A percentile compares a stretch with the other conserved stretches of the same genome.
Evolutionary conservation across 1,140 invertebrate genomes (phyloP).

Genomic region (Idris sp.): DNA sequence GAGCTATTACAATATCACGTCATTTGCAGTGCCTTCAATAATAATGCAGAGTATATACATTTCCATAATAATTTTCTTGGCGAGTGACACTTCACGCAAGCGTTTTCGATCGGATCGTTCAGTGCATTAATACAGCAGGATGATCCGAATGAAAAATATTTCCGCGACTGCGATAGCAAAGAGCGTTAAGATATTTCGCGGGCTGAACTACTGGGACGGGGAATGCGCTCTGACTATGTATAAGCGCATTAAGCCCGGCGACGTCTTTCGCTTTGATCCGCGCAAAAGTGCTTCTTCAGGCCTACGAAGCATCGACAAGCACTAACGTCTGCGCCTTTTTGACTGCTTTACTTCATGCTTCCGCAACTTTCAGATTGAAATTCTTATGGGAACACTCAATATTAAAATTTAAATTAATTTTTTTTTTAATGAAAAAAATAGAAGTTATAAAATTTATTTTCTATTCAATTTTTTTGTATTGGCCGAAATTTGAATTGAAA

Average conservation of each 20-base stretch:
- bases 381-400: slow-evolving; percentile 7
- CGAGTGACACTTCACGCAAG: slow-evolving; percentile 22
- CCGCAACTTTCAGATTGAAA: slow-evolving; percentile 13
- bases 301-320: slow-evolving; percentile 44
- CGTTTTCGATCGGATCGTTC: slow-evolving; percentile 28
- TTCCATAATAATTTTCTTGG: slow-evolving; percentile 34
- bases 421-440: no score
- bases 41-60: slow-evolving; percentile 41
- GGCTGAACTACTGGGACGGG: slow-evolving; percentile 12
- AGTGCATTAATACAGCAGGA: slow-evolving; percentile 40
- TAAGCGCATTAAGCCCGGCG: slow-evolving; percentile 52
- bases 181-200: slow-evolving; percentile 49
- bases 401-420: no score
- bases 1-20: slow-evolving; percentile 12
- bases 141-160: slow-evolving; percentile 58
- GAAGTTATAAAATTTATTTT: no score
- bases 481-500: no score
- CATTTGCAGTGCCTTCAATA: slow-evolving; percentile 27
- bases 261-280: slow-evolving; percentile 59
- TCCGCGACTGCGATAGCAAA: slow-evolving; percentile 40
- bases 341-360: slow-evolving; percentile 37
- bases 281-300: slow-evolving; percentile 54
- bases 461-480: no score
- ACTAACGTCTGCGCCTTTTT: slow-evolving; percentile 43
- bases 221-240: slow-evolving; percentile 37